Conservation (phyloP, 2,113 vertebrate genomes). For the Phasianus colchicus region DNA sequence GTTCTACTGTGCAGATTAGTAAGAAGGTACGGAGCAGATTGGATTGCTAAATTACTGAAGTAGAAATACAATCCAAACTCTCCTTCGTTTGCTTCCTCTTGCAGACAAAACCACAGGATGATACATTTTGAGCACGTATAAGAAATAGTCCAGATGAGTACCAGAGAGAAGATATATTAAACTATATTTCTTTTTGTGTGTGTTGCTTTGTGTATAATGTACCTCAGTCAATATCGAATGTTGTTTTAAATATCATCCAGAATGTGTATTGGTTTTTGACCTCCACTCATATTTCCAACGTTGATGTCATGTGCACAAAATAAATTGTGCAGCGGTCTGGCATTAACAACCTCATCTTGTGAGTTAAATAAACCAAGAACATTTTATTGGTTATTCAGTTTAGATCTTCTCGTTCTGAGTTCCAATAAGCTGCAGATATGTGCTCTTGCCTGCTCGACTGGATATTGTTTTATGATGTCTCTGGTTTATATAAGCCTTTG, state of each 20-base stretch:
- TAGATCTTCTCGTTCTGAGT: not conserved
- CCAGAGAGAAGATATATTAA: not conserved
- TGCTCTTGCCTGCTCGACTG: not conserved
- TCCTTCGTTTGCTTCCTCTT: not conserved
- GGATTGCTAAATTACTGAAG: not conserved
- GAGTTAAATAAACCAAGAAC: conserved; percentile 34
- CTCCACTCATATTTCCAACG: not conserved
- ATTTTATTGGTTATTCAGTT: not conserved
- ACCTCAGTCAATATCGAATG: not conserved
- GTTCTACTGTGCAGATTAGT: not conserved
- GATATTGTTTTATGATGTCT: not conserved
- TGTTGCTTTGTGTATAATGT: not conserved
- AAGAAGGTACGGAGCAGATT: not conserved
- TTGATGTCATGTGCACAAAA: not conserved
- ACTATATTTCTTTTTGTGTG: not conserved
- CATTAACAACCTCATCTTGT: not conserved
- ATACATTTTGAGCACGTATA: not conserved
- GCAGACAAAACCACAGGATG: not conserved
- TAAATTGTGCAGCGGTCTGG: not conserved
- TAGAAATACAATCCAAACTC: not conserved
- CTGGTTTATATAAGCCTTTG: not conserved
- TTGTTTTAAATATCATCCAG: conserved; percentile 1
- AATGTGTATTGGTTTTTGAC: not conserved
- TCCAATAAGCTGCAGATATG: not conserved
- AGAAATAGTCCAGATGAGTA: not conserved